Conservation (phyloP, 2,113 vertebrate species). For the Protobothrops mucrosquamatus region DNA sequence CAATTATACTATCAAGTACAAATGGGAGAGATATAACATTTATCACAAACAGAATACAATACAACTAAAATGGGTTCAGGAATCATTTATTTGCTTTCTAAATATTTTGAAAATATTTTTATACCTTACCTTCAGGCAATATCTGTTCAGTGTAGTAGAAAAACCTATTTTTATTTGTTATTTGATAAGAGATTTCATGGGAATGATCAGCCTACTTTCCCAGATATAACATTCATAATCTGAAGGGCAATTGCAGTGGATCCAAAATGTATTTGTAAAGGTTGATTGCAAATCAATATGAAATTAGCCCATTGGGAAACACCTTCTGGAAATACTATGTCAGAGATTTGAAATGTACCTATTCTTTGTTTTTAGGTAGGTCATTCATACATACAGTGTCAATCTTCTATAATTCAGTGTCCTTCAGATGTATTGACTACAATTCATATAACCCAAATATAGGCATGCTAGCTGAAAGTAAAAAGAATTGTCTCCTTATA, state of each 20-base stretch:
- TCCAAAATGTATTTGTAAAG: constrained; percentile 36
- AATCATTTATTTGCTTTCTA: constrained; percentile 24
- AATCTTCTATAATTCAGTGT: neutral
- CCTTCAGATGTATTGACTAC: neutral
- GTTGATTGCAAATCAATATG: neutral
- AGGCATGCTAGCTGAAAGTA: neutral
- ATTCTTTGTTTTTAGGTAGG: neutral
- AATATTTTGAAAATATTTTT: constrained; percentile 31
- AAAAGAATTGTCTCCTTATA: neutral
- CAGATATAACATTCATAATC: constrained; percentile 15
- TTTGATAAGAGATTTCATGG: constrained; percentile 39
- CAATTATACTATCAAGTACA: neutral
- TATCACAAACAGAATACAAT: neutral
- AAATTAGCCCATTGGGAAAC: neutral
- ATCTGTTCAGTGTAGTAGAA: constrained; percentile 41
- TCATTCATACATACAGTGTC: neutral
- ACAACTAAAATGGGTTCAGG: constrained; percentile 37
- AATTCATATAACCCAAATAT: neutral
- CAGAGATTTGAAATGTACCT: neutral
- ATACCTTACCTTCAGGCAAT: constrained; percentile 29
- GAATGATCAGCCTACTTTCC: constrained; percentile 27
- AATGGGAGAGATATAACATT: neutral
- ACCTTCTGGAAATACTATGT: neutral
- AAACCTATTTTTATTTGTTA: constrained; percentile 53
- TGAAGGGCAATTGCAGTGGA: constrained; percentile 36